Conservation (phyloP, 2,888 invertebrate species). For the Philopedon plagiatum region DNA sequence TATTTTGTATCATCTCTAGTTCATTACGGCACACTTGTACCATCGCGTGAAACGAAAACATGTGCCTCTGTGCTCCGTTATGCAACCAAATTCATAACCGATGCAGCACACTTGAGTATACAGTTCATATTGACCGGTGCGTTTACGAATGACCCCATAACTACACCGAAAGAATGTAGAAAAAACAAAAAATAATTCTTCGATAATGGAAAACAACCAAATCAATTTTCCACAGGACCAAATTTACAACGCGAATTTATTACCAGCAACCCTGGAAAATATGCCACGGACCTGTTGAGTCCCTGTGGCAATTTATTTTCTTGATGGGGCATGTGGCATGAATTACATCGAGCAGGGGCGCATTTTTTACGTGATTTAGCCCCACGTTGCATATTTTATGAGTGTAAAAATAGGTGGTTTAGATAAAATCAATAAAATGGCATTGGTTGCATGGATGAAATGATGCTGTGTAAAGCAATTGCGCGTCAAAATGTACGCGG, state of each 20-base stretch:
- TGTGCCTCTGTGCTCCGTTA: too few species aligned
- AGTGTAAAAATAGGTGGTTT: slow-evolving; percentile 10
- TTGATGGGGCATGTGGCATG: slow-evolving; percentile 30
- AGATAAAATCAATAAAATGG: slow-evolving; percentile 20
- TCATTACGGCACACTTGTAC: too few species aligned
- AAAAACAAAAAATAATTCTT: not conserved
- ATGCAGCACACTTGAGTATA: too few species aligned
- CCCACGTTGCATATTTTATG: slow-evolving; percentile 17
- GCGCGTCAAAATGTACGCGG: not conserved
- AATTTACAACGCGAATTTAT: slow-evolving; percentile 20
- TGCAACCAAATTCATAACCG: too few species aligned
- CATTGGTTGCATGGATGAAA: not conserved
- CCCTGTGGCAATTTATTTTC: slow-evolving; percentile 35
- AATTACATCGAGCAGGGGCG: slow-evolving; percentile 23
- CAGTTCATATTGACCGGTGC: too few species aligned
- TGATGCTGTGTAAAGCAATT: not conserved
- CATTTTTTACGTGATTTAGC: slow-evolving; percentile 29
- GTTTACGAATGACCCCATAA: too few species aligned
- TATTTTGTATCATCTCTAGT: too few species aligned
- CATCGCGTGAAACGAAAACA: too few species aligned
- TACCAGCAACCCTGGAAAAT: slow-evolving; percentile 18
- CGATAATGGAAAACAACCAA: not conserved
- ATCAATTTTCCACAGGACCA: not conserved
- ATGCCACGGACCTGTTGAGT: slow-evolving; percentile 36
- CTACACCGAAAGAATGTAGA: not conserved